Conservation (phyloP, 2,113 vertebrate genomes). For the Rhineura floridana region DNA sequence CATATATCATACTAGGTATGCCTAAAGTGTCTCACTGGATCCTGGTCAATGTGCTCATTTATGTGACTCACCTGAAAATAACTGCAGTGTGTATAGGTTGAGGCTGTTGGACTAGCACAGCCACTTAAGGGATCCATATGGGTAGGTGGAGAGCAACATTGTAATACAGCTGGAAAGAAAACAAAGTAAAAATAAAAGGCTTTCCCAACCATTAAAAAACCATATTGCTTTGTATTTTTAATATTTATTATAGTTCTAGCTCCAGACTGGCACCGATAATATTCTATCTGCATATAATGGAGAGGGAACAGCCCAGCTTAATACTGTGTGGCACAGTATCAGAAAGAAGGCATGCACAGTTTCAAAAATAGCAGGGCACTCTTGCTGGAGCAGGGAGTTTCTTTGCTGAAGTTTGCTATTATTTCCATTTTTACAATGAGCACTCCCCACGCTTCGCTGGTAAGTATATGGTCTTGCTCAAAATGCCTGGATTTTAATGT, state of each 20-base stretch:
- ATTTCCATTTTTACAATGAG: neutral
- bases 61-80: slow-evolving; percentile 75
- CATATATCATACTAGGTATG: neutral
- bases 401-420: neutral
- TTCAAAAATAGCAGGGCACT: neutral
- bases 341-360: neutral
- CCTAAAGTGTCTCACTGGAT: neutral
- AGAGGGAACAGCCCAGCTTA: neutral
- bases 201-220: neutral
- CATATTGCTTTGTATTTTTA: neutral
- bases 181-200: neutral
- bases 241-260: neutral
- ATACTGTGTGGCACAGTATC: neutral
- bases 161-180: slow-evolving; percentile 64
- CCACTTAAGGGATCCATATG: slow-evolving; percentile 59
- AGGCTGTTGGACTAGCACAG: slow-evolving; percentile 60
- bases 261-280: neutral
- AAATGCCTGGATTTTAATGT: neutral
- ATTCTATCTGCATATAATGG: neutral
- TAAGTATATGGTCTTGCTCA: neutral
- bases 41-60: neutral
- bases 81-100: slow-evolving; percentile 60
- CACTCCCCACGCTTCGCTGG: neutral
- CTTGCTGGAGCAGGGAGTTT: neutral
- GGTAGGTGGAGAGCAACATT: slow-evolving; percentile 60